These are phyloP conservation scores for Syngnathus acus DNA, from an alignment of 2,797 vertebrate species.

Conservation along the genomic window DNA sequence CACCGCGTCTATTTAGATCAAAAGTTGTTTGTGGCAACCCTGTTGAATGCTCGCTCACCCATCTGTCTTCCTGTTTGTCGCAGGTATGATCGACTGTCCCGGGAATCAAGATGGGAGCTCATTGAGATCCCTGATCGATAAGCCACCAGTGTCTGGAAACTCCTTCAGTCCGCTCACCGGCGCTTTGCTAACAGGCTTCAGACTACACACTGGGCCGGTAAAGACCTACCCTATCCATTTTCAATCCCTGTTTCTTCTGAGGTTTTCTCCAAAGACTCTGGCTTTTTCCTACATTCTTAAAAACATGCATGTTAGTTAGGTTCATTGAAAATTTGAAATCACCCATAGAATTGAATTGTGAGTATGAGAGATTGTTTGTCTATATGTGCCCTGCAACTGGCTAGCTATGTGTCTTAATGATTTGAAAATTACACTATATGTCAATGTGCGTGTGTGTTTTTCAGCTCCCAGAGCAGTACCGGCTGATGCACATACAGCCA, in stretches of 20 bases:
- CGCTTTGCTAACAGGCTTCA: conserved; percentile 88
- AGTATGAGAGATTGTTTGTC: too few species aligned
- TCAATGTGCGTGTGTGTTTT: background rate
- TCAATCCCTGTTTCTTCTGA: too few species aligned
- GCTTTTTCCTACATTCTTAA: too few species aligned
- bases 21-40: too few species aligned
- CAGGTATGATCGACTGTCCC: conserved; percentile 93
- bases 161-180: conserved; percentile 92
- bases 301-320: too few species aligned
- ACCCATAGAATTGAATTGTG: too few species aligned
- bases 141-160: conserved; percentile 92
- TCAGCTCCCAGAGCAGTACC: conserved; percentile 91
- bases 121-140: conserved; percentile 90
- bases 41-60: background rate
- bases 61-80: background rate
- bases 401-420: background rate
- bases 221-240: background rate
- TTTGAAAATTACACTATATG: background rate
- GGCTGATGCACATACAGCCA: conserved; percentile 96
- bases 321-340: too few species aligned
- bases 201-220: conserved; percentile 94
- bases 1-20: too few species aligned
- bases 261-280: too few species aligned
- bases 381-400: too few species aligned
- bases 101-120: conserved; percentile 93